phyloP scores from a whole-genome alignment of 2,113 vertebrate species.

The Cyanoderma ruficeps region DNA sequence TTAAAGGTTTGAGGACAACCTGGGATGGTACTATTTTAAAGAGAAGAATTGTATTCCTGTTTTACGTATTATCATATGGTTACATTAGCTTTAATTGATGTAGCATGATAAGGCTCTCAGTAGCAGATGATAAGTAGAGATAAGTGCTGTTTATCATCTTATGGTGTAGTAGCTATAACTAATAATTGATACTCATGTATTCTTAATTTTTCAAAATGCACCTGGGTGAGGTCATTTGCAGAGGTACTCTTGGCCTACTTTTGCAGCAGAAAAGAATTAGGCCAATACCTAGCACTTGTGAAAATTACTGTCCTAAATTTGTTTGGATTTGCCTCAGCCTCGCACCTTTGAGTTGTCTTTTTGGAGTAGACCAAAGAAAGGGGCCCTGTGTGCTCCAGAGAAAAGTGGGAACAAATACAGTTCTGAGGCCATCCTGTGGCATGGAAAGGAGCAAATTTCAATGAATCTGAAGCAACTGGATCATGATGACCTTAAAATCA shows the following conservation, averaged over 20 bases:
- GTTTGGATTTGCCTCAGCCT: not conserved
- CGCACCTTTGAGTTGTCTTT: not conserved
- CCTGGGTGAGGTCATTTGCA: not conserved
- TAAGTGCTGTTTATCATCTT: not conserved
- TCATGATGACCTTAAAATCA: not conserved
- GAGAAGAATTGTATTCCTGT: not conserved
- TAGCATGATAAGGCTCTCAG: not conserved
- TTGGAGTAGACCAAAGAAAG: not conserved
- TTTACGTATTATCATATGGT: not conserved
- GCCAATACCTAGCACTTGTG: not conserved
- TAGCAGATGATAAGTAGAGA: not conserved
- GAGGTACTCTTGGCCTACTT: conserved; percentile 28
- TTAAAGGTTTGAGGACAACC: not conserved
- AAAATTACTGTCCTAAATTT: conserved; percentile 12
- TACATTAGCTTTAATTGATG: not conserved
- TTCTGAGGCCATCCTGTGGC: not conserved
- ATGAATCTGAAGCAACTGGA: not conserved
- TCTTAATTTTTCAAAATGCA: conserved; percentile 16
- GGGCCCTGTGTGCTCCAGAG: not conserved
- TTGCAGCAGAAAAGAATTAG: not conserved
- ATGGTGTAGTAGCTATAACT: not conserved
- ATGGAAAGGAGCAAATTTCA: not conserved
- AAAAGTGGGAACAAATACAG: not conserved
- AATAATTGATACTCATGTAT: not conserved
- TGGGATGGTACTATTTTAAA: rapidly evolving